phyloP scores from a whole-genome alignment of 2,888 invertebrate species.

The Syritta pipiens region DNA sequence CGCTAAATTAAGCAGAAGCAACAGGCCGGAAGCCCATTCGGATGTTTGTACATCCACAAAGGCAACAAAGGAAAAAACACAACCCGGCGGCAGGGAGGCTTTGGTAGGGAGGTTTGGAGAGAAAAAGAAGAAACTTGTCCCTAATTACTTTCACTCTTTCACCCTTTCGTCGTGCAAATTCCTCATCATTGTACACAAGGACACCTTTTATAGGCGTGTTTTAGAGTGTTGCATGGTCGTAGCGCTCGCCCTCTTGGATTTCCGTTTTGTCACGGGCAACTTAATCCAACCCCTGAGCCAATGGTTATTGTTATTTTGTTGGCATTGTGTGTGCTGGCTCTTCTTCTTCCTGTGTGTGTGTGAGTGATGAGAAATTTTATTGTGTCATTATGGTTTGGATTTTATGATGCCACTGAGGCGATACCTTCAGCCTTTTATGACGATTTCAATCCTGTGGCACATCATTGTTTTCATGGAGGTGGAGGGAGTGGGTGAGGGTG shows the following conservation, averaged over 20 bases:
- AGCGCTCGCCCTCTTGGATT: background rate
- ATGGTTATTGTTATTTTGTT: conserved; percentile 42
- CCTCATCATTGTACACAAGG: background rate
- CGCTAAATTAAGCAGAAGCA: conserved; percentile 47
- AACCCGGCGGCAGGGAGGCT: background rate
- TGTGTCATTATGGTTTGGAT: conserved; percentile 39
- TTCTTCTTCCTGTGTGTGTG: background rate
- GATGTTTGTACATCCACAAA: conserved; percentile 25
- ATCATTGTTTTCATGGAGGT: too few relatives aligned
- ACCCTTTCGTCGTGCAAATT: background rate
- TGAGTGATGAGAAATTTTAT: conserved; percentile 23
- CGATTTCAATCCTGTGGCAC: conserved; percentile 37
- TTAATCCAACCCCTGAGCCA: conserved; percentile 44
- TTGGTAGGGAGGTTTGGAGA: background rate
- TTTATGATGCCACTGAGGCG: conserved; percentile 29
- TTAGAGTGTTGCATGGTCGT: background rate
- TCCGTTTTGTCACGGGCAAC: conserved; percentile 39
- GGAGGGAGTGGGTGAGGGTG: too few relatives aligned
- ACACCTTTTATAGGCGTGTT: conserved; percentile 15
- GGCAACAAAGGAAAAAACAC: background rate
- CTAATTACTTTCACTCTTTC: conserved; percentile 45
- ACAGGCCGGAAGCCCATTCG: conserved; percentile 44
- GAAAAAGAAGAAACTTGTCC: conserved; percentile 10
- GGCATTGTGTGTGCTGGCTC: background rate
- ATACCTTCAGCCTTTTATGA: conserved; percentile 48